A percentile compares a stretch with the other conserved stretches of the same genome.
Evolutionary conservation across 2,888 invertebrate genomes (phyloP).

Genomic region (Thymelicus lineola): DNA sequence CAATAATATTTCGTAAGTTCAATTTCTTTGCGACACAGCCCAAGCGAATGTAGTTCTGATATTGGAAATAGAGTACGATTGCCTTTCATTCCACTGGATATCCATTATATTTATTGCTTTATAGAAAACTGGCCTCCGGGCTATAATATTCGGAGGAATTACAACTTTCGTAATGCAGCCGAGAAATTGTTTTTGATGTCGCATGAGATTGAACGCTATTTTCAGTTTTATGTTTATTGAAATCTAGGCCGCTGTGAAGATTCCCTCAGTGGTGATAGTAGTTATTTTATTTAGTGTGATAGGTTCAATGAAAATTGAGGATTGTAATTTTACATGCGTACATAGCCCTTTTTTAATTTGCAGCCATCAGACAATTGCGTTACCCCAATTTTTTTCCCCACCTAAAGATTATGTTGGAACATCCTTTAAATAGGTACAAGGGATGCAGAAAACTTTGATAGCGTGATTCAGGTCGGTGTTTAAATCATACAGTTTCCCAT

Average conservation of each 20-base stretch:
- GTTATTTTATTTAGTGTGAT: background rate
- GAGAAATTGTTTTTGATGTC: slow-evolving; percentile 44
- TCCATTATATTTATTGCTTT: slow-evolving; percentile 78
- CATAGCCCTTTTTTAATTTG: too few species aligned
- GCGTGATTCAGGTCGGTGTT: too few species aligned
- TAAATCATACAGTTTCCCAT: too few species aligned
- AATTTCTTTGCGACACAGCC: slow-evolving; percentile 29
- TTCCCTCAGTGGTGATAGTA: background rate
- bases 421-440: too few species aligned
- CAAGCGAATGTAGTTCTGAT: slow-evolving; percentile 42
- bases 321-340: too few species aligned
- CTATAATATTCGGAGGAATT: slow-evolving; percentile 62
- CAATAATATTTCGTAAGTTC: slow-evolving; percentile 29
- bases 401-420: too few species aligned
- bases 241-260: background rate
- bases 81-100: slow-evolving; percentile 67
- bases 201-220: slow-evolving; percentile 3
- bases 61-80: slow-evolving; percentile 62
- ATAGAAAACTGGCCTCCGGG: slow-evolving; percentile 68
- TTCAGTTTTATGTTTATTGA: slow-evolving; percentile 17
- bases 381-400: too few species aligned
- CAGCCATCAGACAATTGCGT: too few species aligned
- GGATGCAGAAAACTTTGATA: too few species aligned
- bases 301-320: too few species aligned
- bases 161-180: slow-evolving; percentile 46